Evolutionary conservation across 2,888 invertebrate species (phyloP), one percentile per base, ranked within the genome.

Genomic region (Pterostichus madidus): DNA sequence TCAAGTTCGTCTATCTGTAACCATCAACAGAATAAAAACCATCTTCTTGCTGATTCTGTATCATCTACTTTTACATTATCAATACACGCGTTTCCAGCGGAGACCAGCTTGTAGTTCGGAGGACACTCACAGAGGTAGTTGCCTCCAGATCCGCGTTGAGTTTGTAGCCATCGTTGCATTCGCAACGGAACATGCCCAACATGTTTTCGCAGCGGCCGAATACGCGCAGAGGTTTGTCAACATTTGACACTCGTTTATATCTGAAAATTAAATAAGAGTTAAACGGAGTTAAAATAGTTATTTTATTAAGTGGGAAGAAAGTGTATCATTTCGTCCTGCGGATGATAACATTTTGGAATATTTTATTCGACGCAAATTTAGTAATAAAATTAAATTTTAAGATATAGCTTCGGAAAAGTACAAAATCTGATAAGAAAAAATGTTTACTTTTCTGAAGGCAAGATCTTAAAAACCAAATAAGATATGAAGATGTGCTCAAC

Each of bases 181-280:
- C 91, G 87, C 95, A 96, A 71, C 93, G 93, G 86, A 92, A 96
- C 85, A 95, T 96, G 75, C 97, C 91, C 86, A 97, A 97, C 84
- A 94, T 91, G 87, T 94, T 94, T 87, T 95, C 94, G 87, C 96
- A 96, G 0, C 96, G 94, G 61, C 94, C 94, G 83, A 94, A 92
- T 85, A 93, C 94, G n/a, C n/a, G 52, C 92, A 97, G 24, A 97
- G 92, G 88, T 96, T 96, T 89, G 93, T 94, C 90, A 97, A 96
- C 90, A 95, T 92, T 0, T 91, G 90, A 87, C 97, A 97, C 90
- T 97, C 97, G 89, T 97, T 94, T 83, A 96, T 94, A 89, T 97
- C 96, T 94, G 87, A 1, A 24, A 24, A 24, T 3, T 3, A 24
- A 24, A 24, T 24, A 24, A 24, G n/a, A n/a, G n/a, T n/a, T n/a